A percentile compares a stretch with the other conserved stretches of the same genome.
Evolutionary conservation across 2,797 vertebrate genomes (phyloP).

Genomic region (Pantherophis alleghaniensis): DNA sequence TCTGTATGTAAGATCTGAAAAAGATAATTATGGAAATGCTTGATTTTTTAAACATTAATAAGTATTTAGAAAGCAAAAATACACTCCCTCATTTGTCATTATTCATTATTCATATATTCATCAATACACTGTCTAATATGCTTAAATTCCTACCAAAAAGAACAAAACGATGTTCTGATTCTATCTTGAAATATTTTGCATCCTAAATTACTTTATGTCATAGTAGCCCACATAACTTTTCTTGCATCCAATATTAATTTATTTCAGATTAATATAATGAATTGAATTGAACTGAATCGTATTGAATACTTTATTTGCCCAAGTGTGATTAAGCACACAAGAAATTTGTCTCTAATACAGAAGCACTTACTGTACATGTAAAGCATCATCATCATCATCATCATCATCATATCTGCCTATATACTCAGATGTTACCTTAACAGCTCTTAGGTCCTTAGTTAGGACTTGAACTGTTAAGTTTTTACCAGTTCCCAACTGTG

Average conservation of each 20-base stretch:
- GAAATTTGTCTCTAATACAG: not conserved
- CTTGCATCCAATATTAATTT: not conserved
- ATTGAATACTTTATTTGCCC: no score
- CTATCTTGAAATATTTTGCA: not conserved
- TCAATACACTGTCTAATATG: not conserved
- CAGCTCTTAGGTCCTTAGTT: not conserved
- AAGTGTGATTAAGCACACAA: not conserved
- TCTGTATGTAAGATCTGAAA: not conserved
- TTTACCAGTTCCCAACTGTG: not conserved
- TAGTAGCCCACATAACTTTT: not conserved
- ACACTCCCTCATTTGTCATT: not conserved
- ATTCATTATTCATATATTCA: not conserved
- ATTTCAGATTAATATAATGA: not conserved
- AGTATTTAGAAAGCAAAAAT: not conserved
- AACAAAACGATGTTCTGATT: not conserved
- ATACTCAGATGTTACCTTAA: not conserved
- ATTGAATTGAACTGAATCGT: not conserved
- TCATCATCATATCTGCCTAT: no score
- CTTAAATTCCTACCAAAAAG: not conserved
- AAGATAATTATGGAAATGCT: not conserved
- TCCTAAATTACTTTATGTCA: not conserved
- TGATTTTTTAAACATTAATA: not conserved
- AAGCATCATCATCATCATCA: not conserved
- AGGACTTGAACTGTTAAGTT: not conserved
- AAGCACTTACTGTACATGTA: not conserved